Evolutionary conservation across 30 jellyfish, hydroid and myxozoan genomes (phyloP), one percentile per base, ranked within the genome.

Genomic region (Sanderia malayensis): DNA sequence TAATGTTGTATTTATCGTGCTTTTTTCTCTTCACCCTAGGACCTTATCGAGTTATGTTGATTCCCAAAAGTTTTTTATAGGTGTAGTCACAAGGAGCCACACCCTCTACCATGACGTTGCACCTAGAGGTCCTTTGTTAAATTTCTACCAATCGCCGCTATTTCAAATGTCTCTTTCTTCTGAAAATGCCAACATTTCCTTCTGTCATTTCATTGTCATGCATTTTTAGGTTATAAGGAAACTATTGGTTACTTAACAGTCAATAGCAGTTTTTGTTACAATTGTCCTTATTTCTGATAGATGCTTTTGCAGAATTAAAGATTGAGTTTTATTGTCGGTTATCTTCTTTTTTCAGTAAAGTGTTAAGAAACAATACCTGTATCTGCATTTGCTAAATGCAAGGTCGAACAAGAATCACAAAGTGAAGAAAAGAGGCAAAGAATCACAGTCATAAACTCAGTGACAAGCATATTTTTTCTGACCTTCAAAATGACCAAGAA

Each of bases 21-120:
- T 41, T 41, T 41, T 41, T 41, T 41, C 55, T 41, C 55, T 41
- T 41, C 55, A 41, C 55, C 55, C 55, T 41, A 41, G 55, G 55
- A 41, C 55, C 55, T 41, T 41, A 6, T 41, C 55, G 15, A 41
- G 55, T 41, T 41, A 41, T 41, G 55, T 41, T 15, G 55, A 41
- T 41, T 41, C 55, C 55, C 55, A 41, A 41, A 41, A 8, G 55
- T 41, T 41, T n/a, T n/a, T 41, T 41, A 41, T 41, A 15, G 55
- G 55, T 41, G 55, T 41, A 15, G 55, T 41, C 55, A 41, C 55
- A 41, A 41, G 55, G 55, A 41, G 55, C 55, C 8, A 41, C 55
- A 41, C 55, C 55, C 55, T 41, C 55, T 41, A 41, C 55, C 15
- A 41, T 41, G 55, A 41, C 55, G 55, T 8, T 41, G 55, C 55